A percentile compares a stretch with the other conserved stretches of the same genome.
These are phyloP conservation scores for Apis dorsata DNA, from an alignment of 1,140 invertebrate genomes.

Conservation along the genomic window DNA sequence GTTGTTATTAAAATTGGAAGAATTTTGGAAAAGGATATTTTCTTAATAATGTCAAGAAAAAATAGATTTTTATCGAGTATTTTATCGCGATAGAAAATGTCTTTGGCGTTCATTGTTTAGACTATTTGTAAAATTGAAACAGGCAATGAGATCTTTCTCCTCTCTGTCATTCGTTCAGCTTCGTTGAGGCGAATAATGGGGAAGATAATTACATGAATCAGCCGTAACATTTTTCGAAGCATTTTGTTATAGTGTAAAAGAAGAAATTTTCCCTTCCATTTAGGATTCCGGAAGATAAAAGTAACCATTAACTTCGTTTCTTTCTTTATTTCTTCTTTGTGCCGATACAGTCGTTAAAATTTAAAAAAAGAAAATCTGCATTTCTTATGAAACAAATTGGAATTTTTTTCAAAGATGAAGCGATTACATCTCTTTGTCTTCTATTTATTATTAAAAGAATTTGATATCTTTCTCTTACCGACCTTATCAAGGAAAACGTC, in stretches of 20 bases:
- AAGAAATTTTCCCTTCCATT: conserved; percentile 25
- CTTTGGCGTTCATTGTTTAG: not conserved
- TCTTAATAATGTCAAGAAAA: not conserved
- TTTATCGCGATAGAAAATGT: not conserved
- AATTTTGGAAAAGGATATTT: not conserved
- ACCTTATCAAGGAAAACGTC: conserved; percentile 3
- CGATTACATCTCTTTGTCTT: not conserved
- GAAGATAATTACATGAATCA: conserved; percentile 44
- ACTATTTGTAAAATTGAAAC: conserved; percentile 18
- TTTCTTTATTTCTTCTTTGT: not conserved
- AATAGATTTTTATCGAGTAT: not conserved
- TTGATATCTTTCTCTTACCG: not conserved
- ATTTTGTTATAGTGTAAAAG: conserved; percentile 15
- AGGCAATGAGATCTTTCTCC: not conserved
- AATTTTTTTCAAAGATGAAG: not conserved
- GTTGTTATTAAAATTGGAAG: not conserved
- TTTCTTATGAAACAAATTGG: not conserved
- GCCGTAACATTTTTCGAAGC: conserved; percentile 30
- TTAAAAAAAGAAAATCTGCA: not conserved
- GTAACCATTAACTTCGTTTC: not conserved
- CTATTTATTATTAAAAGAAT: not conserved
- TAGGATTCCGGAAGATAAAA: conserved; percentile 11
- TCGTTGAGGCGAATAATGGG: conserved; percentile 18
- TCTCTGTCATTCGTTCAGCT: conserved; percentile 33
- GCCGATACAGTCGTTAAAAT: not conserved